A percentile compares a stretch with the other conserved stretches of the same genome.
Conservation (phyloP, 2,113 vertebrate genomes). For the Cairina moschata region DNA sequence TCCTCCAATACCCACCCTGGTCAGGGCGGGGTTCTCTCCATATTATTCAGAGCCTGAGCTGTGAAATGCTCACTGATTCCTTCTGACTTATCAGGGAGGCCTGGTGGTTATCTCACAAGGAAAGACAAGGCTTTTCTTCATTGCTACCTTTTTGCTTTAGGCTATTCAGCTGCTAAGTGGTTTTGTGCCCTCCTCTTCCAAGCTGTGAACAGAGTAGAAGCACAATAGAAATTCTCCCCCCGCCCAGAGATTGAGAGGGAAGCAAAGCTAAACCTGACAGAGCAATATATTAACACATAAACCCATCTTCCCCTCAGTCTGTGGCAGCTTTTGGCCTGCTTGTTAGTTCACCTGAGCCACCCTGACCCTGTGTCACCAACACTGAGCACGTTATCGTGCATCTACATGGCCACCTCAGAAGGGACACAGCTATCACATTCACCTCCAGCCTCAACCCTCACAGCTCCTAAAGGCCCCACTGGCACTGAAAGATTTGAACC, state of each 20-base stretch:
- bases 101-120: background rate
- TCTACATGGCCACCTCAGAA: background rate
- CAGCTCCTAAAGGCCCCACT: background rate
- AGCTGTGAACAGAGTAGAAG: background rate
- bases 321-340: background rate
- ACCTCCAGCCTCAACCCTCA: background rate
- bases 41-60: background rate
- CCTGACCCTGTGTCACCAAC: background rate
- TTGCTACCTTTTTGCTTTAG: background rate
- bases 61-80: background rate
- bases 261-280: background rate
- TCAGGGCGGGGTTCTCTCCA: background rate
- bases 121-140: background rate
- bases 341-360: background rate
- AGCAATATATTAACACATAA: background rate
- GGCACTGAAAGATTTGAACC: background rate
- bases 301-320: background rate
- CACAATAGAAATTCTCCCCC: background rate
- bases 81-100: background rate
- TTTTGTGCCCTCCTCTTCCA: background rate
- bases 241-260: background rate
- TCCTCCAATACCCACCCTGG: background rate
- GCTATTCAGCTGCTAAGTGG: background rate
- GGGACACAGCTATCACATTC: background rate
- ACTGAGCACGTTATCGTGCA: background rate